Conservation (phyloP, 1,140 invertebrate species). For the Thaumatotibia leucotreta region DNA sequence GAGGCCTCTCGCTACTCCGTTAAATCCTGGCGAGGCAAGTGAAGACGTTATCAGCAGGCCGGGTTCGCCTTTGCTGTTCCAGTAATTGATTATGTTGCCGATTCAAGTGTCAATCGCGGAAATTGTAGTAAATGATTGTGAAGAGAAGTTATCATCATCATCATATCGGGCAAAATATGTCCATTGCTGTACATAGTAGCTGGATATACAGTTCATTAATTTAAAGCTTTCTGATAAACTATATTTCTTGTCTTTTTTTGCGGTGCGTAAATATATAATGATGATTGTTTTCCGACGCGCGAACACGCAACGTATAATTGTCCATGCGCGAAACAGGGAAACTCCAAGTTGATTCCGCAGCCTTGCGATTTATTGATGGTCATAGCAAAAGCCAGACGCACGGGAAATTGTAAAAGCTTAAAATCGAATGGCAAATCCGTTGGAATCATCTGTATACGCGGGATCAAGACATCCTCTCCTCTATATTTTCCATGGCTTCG, state of each 20-base stretch:
- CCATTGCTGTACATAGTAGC: neutral
- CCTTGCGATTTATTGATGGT: constrained; percentile 77
- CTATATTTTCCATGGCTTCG: constrained; percentile 34
- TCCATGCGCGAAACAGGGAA: constrained; percentile 32
- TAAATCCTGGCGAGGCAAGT: neutral
- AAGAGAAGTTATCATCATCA: neutral
- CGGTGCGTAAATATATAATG: constrained; percentile 48
- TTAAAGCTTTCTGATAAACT: constrained; percentile 42
- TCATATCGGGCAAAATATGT: neutral
- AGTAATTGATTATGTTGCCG: neutral
- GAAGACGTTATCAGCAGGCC: neutral
- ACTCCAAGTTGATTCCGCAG: constrained; percentile 32
- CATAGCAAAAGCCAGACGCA: constrained; percentile 73
- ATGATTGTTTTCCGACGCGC: constrained; percentile 55
- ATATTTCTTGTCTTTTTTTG: constrained; percentile 49
- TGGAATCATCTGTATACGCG: constrained; percentile 10
- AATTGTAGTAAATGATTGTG: neutral
- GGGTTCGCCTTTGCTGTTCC: neutral
- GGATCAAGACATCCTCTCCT: too few relatives aligned
- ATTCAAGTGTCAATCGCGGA: neutral
- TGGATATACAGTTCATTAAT: constrained; percentile 24
- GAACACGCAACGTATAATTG: constrained; percentile 35
- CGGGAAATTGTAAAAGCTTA: constrained; percentile 62
- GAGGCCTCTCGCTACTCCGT: neutral
- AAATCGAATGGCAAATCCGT: constrained; percentile 40